Conservation (phyloP, 2,888 invertebrate genomes). For the Lamellibrachia columna region DNA sequence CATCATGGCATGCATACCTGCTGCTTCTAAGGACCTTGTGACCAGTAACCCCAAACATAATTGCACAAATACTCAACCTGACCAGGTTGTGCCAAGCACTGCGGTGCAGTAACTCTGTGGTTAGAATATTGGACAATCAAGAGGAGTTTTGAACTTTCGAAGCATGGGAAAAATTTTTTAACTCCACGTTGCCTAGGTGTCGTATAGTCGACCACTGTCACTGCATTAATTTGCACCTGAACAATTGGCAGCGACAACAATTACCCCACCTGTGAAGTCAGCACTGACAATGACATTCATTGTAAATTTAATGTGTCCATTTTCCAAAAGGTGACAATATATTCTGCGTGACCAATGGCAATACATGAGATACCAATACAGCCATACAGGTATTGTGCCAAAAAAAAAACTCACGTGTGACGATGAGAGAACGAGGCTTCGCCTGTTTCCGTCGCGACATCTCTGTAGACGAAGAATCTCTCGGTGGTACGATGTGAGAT, state of each 20-base stretch:
- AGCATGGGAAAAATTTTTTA: too few species aligned
- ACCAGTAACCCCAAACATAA: too few species aligned
- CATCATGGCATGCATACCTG: not conserved
- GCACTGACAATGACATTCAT: not conserved
- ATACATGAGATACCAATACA: not conserved
- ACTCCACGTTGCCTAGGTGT: too few species aligned
- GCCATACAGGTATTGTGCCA: not conserved
- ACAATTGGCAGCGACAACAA: not conserved
- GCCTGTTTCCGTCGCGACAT: not conserved
- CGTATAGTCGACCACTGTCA: too few species aligned
- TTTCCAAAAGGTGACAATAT: not conserved
- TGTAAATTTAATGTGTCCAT: not conserved
- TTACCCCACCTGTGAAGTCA: not conserved
- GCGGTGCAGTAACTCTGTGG: too few species aligned
- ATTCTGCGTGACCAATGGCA: not conserved
- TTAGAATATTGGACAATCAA: too few species aligned
- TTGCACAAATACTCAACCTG: too few species aligned
- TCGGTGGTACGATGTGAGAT: not conserved
- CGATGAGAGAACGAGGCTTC: constrained; percentile 1
- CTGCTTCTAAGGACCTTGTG: too few species aligned
- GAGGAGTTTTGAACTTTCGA: too few species aligned
- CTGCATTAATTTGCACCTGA: too few species aligned
- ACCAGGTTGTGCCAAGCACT: too few species aligned
- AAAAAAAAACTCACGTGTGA: not conserved
- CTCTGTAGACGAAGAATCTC: not conserved